Evolutionary conservation across 23 tunicate species (phyloP).

Genomic region (Trididemnum miniatum): DNA sequence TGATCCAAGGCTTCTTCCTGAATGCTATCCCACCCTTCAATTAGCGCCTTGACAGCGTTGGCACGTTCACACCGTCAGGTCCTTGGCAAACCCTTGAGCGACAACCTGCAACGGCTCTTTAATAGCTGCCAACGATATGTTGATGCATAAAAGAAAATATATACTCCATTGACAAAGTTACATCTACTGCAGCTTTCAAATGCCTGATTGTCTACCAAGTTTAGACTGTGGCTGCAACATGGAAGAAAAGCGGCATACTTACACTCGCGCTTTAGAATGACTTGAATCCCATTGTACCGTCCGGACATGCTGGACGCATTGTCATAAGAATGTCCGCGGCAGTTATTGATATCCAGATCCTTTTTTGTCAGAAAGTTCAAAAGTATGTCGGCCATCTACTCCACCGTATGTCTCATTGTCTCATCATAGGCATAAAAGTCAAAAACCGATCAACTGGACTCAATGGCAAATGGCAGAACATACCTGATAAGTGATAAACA

Average conservation of each 20-base stretch:
- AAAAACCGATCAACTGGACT: conserved; percentile 34
- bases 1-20: not conserved
- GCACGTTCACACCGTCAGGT: not conserved
- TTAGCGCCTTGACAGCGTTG: not conserved
- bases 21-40: not conserved
- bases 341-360: not conserved
- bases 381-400: conserved; percentile 5
- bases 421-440: conserved; percentile 21
- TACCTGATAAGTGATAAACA: conserved; percentile 18
- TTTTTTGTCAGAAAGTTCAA: not conserved
- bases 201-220: not conserved
- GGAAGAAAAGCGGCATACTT: too few species aligned
- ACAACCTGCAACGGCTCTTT: not conserved
- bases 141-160: too few species aligned
- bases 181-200: too few species aligned
- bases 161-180: too few species aligned
- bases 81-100: too few species aligned
- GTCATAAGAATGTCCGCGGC: conserved; percentile 33
- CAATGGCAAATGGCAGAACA: not conserved
- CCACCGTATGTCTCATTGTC: conserved; percentile 11
- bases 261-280: too few species aligned
- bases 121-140: not conserved
- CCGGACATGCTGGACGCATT: conserved; percentile 31
- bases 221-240: not conserved
- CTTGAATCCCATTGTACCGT: conserved; percentile 18